Conservation (phyloP, 2,797 vertebrate species). For the Acanthopagrus latus region DNA sequence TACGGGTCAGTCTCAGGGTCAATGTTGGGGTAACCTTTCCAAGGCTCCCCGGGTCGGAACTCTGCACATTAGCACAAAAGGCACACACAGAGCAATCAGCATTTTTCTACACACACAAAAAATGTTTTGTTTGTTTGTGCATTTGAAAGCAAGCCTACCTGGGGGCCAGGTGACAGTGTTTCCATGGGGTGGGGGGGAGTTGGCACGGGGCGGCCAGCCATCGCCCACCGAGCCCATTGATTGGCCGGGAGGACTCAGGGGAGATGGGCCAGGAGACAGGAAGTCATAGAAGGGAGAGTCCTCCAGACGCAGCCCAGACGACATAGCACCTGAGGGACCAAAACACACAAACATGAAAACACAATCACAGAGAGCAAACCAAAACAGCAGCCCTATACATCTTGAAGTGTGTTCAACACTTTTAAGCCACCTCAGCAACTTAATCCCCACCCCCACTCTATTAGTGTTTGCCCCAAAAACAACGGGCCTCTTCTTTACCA, state of each 20-base stretch:
- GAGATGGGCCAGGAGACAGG: conserved; percentile 93
- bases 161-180: conserved; percentile 99
- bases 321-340: conserved; percentile 92
- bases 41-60: conserved; percentile 99
- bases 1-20: conserved; percentile 99
- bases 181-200: conserved; percentile 97
- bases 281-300: conserved; percentile 97
- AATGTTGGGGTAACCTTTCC: conserved; percentile 99
- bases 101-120: neutral
- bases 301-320: conserved; percentile 98
- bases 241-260: conserved; percentile 94
- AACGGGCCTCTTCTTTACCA: conserved; percentile 81
- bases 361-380: neutral
- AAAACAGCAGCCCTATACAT: too few species aligned
- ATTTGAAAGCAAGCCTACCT: conserved; percentile 82
- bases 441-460: too few species aligned
- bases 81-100: neutral
- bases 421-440: too few species aligned
- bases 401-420: too few species aligned
- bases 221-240: conserved; percentile 94
- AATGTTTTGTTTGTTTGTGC: neutral
- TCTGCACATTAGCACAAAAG: conserved; percentile 79
- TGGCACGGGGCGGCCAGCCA: conserved; percentile 98
- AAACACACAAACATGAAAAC: neutral
- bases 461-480: neutral